Percentiles rank a stretch among this genome's conserved stretches.
phyloP scores from a whole-genome alignment of 2,113 vertebrate species.

The Phyllostomus hastatus region DNA sequence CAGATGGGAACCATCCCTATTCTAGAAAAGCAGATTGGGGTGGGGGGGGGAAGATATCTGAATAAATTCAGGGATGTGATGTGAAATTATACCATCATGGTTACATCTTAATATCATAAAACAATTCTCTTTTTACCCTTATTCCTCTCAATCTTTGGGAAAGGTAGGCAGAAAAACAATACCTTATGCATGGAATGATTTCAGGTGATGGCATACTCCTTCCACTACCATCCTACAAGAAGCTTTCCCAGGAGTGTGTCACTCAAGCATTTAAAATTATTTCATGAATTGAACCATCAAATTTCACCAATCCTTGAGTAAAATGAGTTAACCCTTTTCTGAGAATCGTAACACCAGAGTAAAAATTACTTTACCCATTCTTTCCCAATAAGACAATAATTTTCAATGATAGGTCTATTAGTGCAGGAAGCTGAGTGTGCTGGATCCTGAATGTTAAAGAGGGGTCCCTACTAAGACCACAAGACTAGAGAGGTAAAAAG shows the following conservation, averaged over 20 bases:
- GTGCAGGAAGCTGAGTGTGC: background rate
- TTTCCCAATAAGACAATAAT: background rate
- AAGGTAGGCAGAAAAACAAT: background rate
- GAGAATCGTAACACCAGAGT: background rate
- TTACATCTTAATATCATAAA: conserved; percentile 41
- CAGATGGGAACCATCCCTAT: conserved; percentile 63
- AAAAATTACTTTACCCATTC: background rate
- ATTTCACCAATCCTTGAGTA: background rate
- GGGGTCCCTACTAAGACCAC: background rate
- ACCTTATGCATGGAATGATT: background rate
- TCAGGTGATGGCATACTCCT: background rate
- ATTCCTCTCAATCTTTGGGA: background rate
- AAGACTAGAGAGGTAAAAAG: background rate
- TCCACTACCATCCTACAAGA: background rate
- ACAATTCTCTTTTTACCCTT: background rate
- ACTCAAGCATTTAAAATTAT: background rate
- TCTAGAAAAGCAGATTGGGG: conserved; percentile 59
- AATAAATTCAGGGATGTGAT: conserved; percentile 40
- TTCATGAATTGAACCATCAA: background rate
- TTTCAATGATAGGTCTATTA: background rate
- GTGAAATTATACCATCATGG: conserved; percentile 35
- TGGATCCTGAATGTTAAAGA: background rate
- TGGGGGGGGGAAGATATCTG: no score
- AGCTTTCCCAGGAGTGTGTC: background rate
- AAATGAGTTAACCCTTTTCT: background rate